These are phyloP conservation scores for Campoplex nolae DNA, from an alignment of 2,888 invertebrate species.

Conservation along the genomic window DNA sequence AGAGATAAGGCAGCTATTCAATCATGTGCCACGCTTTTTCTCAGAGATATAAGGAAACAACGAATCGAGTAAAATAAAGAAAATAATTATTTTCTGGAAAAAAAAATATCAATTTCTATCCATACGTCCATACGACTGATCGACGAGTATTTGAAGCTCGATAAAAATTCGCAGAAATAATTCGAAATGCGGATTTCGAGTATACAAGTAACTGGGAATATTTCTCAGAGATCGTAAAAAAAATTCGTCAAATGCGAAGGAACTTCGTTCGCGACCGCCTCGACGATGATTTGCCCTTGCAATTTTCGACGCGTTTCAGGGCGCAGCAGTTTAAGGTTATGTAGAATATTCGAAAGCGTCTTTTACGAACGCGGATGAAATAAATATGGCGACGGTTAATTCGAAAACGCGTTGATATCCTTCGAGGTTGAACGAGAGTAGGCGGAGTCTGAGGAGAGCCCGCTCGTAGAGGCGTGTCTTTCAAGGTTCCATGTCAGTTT, in stretches of 20 bases:
- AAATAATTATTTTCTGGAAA: too few relatives aligned
- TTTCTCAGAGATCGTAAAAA: too few relatives aligned
- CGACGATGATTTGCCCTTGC: not conserved
- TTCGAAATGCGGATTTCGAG: too few relatives aligned
- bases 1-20: too few relatives aligned
- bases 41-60: too few relatives aligned
- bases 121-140: too few relatives aligned
- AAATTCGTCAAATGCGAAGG: not conserved
- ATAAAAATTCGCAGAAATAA: too few relatives aligned
- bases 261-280: not conserved
- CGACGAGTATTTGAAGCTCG: too few relatives aligned
- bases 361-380: conserved; percentile 13
- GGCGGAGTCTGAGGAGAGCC: conserved; percentile 34
- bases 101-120: too few relatives aligned
- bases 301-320: not conserved
- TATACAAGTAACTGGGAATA: too few relatives aligned
- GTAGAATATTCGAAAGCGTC: not conserved
- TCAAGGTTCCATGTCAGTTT: conserved; percentile 38
- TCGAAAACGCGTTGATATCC: conserved; percentile 71
- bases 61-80: too few relatives aligned
- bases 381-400: conserved; percentile 68
- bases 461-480: conserved; percentile 40
- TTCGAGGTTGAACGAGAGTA: conserved; percentile 37
- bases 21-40: too few relatives aligned
- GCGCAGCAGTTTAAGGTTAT: not conserved